A percentile compares a stretch with the other conserved stretches of the same genome.
Conservation (phyloP, 2,797 vertebrate genomes). For the Gymnodraco acuticeps region DNA sequence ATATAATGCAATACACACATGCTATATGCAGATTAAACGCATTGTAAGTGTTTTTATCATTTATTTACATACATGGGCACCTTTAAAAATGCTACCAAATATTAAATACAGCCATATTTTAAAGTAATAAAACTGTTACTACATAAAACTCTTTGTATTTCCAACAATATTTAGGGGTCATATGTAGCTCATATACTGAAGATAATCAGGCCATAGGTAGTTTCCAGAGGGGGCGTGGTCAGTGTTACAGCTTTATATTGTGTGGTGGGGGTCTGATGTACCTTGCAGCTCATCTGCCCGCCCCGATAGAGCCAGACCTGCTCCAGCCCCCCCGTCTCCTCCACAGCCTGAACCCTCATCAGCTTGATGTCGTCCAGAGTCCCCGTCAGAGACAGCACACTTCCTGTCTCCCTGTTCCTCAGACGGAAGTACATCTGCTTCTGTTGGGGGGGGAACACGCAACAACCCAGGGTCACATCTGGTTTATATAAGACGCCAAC, state of each 20-base stretch:
- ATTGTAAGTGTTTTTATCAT: too few relatives aligned
- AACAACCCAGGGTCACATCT: neutral
- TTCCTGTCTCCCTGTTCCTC: constrained; percentile 88
- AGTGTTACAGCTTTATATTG: neutral
- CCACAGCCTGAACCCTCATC: constrained; percentile 90
- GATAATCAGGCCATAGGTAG: too few relatives aligned
- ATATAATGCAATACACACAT: too few relatives aligned
- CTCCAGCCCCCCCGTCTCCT: constrained; percentile 89
- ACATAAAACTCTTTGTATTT: too few relatives aligned
- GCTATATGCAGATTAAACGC: too few relatives aligned
- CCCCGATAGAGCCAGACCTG: constrained; percentile 94
- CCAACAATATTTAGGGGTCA: too few relatives aligned
- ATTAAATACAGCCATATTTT: too few relatives aligned
- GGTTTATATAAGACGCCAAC: neutral
- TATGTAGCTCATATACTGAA: neutral
- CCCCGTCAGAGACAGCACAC: constrained; percentile 90
- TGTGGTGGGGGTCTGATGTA: constrained; percentile 53
- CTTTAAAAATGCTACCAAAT: too few relatives aligned
- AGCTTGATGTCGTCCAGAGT: constrained; percentile 92
- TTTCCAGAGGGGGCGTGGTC: neutral
- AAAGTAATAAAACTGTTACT: too few relatives aligned
- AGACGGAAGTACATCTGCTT: constrained; percentile 90
- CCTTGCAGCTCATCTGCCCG: constrained; percentile 91
- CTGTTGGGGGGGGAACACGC: constrained; percentile 73
- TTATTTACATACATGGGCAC: too few relatives aligned